Conservation (phyloP, 2,888 invertebrate species). For the Pomacea canaliculata region DNA sequence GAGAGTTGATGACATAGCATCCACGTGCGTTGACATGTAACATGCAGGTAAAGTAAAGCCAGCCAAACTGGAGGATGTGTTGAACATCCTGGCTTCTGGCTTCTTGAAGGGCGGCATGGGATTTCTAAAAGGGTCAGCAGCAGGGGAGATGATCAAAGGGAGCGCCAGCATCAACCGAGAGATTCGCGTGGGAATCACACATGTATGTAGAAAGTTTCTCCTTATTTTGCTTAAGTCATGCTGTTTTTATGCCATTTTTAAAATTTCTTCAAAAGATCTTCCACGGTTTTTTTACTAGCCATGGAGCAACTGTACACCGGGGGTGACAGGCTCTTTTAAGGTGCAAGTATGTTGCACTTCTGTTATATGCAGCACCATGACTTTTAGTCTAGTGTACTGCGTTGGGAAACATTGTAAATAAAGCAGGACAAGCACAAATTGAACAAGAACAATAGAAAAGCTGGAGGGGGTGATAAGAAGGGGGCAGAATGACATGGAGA, state of each 20-base stretch:
- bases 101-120: constrained; percentile 92
- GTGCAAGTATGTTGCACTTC: no score
- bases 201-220: constrained; percentile 76
- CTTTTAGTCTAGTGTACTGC: no score
- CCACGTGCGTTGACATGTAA: background rate
- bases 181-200: constrained; percentile 96
- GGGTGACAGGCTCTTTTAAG: no score
- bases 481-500: no score
- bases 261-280: background rate
- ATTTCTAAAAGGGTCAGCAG: constrained; percentile 82
- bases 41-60: constrained; percentile 57
- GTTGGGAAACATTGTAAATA: no score
- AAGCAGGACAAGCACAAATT: no score
- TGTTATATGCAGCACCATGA: no score
- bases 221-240: background rate
- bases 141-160: constrained; percentile 96
- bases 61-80: constrained; percentile 81
- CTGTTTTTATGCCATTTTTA: no score
- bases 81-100: constrained; percentile 91
- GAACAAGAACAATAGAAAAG: no score
- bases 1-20: no score
- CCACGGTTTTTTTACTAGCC: background rate
- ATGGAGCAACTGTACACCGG: no score
- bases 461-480: no score
- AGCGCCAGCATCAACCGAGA: constrained; percentile 93